Base-by-base conservation (phyloP, 2,888 invertebrate genomes). In the Phengaris arion region DNA sequence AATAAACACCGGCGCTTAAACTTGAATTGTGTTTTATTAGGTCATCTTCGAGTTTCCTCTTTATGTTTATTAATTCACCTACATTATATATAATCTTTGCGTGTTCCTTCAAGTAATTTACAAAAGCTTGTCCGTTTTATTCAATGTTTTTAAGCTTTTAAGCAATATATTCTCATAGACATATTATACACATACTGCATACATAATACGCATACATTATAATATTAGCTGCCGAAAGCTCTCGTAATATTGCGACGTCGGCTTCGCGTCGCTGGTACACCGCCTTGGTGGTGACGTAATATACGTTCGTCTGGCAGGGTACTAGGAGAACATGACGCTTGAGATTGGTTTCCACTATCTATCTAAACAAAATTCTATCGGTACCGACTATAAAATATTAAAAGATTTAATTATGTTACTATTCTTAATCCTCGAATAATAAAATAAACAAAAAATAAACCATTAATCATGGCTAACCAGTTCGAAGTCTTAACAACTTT, bases 391-490 rank as follows among this genome's bases (percentile, higher is more conserved):
- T 45, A 68, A 54, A 55, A 69, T 69, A 69, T 46, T 45, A 13
- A 69, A 69, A 70, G 76, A 74, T 78, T 85, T 89, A 87, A 89
- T 89, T 89, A 84, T 81, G 84, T 83, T 83, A 83, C 81, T 83
- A 84, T 81, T 85, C 75, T 74, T 85, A 84, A 84, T 81, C 80
- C 82, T 81, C 78, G 78, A 80, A 79, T 77, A 82, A 77, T 82
- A 80, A 84, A 87, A 51, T 73, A 46, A 70, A 78, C 79, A 80
- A 87, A 87, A 83, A 80, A 77, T 77, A 81, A 83, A 79, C 81
- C 85, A 90, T 92, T 90, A 89, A 91, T 92, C 92, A 91, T 86
- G 83, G 80, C 79, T 87, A 91, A 91, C 91, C 85, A 86, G 89
- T 89, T 88, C 80, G 78, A 80, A 79, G 79, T 78, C 78, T 45